A percentile compares a stretch with the other conserved stretches of the same genome.
These are phyloP conservation scores for Tragulus kanchil DNA, from an alignment of 2,113 vertebrate genomes.

Conservation along the genomic window DNA sequence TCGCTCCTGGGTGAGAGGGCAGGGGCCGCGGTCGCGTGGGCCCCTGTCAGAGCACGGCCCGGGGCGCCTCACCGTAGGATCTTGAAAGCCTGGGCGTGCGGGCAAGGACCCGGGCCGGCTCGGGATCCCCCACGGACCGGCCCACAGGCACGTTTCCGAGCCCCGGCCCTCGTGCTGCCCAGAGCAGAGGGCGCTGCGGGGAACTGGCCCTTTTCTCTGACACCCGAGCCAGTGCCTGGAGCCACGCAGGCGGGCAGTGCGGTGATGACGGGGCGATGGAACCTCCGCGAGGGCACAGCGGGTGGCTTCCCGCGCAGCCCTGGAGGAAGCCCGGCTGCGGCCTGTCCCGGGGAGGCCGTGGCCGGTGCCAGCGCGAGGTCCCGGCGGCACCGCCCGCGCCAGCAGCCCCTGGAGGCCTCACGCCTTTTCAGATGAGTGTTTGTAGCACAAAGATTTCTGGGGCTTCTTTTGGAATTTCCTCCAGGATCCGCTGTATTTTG, in stretches of 20 bases:
- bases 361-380: not conserved
- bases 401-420: not conserved
- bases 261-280: fast-evolving
- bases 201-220: fast-evolving
- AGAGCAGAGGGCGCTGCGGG: fast-evolving
- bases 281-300: not conserved
- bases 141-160: not conserved
- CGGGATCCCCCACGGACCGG: fast-evolving
- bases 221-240: fast-evolving
- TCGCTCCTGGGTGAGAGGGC: not conserved
- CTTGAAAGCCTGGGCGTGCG: fast-evolving
- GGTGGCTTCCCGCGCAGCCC: no score
- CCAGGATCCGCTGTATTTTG: not conserved
- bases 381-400: not conserved
- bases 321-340: not conserved
- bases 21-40: not conserved
- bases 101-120: not conserved
- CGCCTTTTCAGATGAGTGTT: fast-evolving
- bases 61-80: not conserved
- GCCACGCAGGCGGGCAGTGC: fast-evolving
- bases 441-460: not conserved
- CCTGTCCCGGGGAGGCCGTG: not conserved
- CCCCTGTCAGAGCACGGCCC: not conserved
- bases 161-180: fast-evolving
- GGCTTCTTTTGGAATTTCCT: not conserved